Conservation (phyloP, 2,888 invertebrate species). For the Papilio gigon region DNA sequence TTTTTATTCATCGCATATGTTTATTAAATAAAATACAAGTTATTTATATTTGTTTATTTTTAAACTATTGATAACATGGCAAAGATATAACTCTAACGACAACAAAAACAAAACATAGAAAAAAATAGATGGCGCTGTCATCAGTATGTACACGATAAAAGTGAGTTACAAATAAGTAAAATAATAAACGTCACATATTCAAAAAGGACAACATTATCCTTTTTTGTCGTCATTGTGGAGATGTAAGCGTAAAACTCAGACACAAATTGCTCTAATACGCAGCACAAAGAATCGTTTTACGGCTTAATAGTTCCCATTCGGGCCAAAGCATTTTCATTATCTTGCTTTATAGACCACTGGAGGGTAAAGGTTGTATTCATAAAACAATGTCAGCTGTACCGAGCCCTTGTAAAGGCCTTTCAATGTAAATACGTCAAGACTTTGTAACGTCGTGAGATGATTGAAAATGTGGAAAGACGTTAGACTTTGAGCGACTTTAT, state of each 20-base stretch:
- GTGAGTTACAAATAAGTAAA: no score
- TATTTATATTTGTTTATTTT: no score
- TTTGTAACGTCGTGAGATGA: conserved; percentile 15
- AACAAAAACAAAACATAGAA: no score
- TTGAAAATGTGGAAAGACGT: conserved; percentile 5
- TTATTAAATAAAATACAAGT: no score
- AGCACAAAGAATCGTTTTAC: conserved; percentile 36
- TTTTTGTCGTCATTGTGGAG: conserved; percentile 9
- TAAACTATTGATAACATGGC: no score
- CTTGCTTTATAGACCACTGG: conserved; percentile 38
- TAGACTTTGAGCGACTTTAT: background rate
- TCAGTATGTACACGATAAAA: no score
- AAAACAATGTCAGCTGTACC: conserved; percentile 36
- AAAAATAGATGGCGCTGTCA: no score
- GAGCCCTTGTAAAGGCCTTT: conserved; percentile 12
- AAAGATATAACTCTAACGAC: no score
- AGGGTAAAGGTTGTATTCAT: conserved; percentile 34
- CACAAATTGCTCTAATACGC: conserved; percentile 30
- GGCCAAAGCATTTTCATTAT: conserved; percentile 38
- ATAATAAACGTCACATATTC: conserved; percentile 6
- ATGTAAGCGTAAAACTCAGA: conserved; percentile 24
- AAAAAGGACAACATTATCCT: conserved; percentile 12
- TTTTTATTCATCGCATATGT: no score
- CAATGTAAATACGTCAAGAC: conserved; percentile 25
- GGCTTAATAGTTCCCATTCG: conserved; percentile 35